Conservation (phyloP, 2,113 vertebrate genomes). For the Saguinus midas region DNA sequence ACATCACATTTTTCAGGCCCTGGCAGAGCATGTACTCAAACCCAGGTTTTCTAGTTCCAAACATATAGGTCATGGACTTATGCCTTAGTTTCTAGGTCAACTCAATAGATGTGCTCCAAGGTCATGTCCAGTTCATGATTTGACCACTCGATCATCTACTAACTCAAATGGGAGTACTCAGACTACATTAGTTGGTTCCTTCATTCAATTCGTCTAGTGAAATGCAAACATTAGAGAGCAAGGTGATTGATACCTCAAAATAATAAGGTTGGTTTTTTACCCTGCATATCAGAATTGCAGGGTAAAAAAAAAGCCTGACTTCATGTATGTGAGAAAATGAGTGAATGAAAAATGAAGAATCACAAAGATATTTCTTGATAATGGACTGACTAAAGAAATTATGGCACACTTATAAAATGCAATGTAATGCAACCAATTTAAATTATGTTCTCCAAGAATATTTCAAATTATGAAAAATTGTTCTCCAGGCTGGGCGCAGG, state of each 20-base stretch:
- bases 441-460: neutral
- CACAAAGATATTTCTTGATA: neutral
- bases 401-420: neutral
- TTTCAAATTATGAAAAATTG: neutral
- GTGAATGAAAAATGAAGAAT: neutral
- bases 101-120: neutral
- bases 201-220: neutral
- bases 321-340: neutral
- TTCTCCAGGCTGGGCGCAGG: no score
- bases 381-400: neutral
- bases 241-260: neutral
- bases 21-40: neutral
- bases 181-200: neutral
- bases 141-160: neutral
- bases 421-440: neutral
- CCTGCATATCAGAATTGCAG: neutral
- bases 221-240: neutral
- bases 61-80: neutral
- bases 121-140: neutral
- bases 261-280: constrained; percentile 1
- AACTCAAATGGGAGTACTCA: neutral
- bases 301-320: neutral
- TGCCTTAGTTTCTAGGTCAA: neutral
- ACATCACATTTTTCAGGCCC: neutral
- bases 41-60: neutral